A percentile compares a stretch with the other conserved stretches of the same genome.
Conservation (phyloP, 2,888 invertebrate species). For the Liodrosophila aerea region DNA sequence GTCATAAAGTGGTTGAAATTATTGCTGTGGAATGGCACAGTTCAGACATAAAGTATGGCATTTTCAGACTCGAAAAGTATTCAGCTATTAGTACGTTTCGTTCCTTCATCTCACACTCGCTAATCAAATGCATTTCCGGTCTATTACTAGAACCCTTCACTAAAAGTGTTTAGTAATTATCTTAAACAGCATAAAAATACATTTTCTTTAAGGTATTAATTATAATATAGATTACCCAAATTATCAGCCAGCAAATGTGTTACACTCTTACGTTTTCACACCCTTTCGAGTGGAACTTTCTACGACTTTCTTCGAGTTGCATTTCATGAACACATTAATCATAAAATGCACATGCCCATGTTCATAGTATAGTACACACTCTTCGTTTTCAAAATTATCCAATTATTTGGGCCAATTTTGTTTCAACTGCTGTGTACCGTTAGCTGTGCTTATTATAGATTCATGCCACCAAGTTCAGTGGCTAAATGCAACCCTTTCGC, state of each 20-base stretch:
- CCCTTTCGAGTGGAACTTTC: conserved; percentile 2
- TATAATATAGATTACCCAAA: too few species aligned
- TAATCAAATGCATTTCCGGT: too few species aligned
- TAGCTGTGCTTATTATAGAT: conserved; percentile 33
- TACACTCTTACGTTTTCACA: conserved; percentile 10
- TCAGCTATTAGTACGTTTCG: too few species aligned
- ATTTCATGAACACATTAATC: neutral
- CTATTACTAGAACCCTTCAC: too few species aligned
- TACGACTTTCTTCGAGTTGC: conserved; percentile 4
- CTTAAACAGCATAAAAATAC: too few species aligned
- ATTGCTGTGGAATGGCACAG: conserved; percentile 2
- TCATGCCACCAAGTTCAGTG: conserved; percentile 6
- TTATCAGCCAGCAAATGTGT: neutral
- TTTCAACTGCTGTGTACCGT: conserved; percentile 22
- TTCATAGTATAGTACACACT: neutral
- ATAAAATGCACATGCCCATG: too few species aligned
- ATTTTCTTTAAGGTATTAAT: too few species aligned
- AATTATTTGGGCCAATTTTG: conserved; percentile 21
- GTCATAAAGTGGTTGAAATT: conserved; percentile 38
- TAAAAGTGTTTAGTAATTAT: too few species aligned
- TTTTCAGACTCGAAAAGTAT: too few species aligned
- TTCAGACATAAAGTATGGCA: neutral
- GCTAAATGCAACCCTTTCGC: conserved; percentile 48
- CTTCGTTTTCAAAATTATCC: conserved; percentile 5
- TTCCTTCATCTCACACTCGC: too few species aligned